Conservation (phyloP, 2,113 vertebrate genomes). For the Peucedramus taeniatus region DNA sequence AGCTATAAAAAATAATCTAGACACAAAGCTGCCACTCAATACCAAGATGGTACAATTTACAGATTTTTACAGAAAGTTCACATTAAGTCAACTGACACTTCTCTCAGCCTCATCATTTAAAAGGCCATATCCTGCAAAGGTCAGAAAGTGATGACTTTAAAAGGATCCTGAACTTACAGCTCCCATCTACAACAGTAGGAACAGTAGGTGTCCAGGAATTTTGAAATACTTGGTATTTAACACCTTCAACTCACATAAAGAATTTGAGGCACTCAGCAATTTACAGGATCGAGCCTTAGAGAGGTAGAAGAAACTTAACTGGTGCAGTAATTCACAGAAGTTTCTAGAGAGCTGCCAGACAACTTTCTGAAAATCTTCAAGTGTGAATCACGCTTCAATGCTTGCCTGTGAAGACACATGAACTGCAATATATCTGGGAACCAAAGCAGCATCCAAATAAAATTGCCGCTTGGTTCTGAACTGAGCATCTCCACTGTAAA, state of each 20-base stretch:
- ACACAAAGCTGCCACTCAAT: constrained; percentile 50
- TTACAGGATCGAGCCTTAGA: constrained; percentile 31
- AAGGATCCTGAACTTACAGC: background rate
- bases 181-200: background rate
- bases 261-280: constrained; percentile 29
- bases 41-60: constrained; percentile 50
- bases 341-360: constrained; percentile 29
- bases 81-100: constrained; percentile 13
- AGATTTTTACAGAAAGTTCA: constrained; percentile 41
- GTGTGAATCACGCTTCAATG: background rate
- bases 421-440: background rate
- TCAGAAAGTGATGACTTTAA: background rate
- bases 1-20: constrained; percentile 26
- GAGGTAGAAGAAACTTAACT: constrained; percentile 44
- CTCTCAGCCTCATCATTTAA: background rate
- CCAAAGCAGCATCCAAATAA: constrained; percentile 11
- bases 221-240: constrained; percentile 11
- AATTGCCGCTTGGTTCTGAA: background rate
- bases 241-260: background rate
- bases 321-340: background rate
- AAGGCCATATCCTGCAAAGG: background rate
- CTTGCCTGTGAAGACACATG: background rate
- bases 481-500: background rate
- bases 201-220: background rate
- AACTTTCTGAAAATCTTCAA: constrained; percentile 24